phyloP scores from a whole-genome alignment of 1,140 invertebrate species.

The Drosophila orena region DNA sequence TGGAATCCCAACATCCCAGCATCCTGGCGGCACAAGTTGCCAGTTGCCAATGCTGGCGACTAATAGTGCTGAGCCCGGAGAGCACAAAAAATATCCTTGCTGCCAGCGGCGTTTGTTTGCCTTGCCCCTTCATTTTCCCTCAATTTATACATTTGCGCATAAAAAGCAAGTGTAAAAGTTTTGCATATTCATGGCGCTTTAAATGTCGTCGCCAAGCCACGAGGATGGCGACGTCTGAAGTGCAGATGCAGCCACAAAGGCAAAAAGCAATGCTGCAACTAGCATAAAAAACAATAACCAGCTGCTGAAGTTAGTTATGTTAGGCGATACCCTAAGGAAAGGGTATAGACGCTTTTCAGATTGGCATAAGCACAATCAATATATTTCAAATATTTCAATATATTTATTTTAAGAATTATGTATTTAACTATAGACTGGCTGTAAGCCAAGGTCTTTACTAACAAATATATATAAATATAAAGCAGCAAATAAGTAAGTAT shows the following conservation, averaged over 20 bases:
- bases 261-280: constrained; percentile 58
- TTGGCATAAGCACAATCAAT: neutral
- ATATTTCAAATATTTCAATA: neutral
- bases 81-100: constrained; percentile 52
- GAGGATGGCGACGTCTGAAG: constrained; percentile 63
- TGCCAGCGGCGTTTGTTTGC: constrained; percentile 39
- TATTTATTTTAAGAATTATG: neutral
- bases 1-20: neutral
- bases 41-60: constrained; percentile 59
- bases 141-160: constrained; percentile 59
- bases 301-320: constrained; percentile 39
- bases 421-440: too few relatives aligned
- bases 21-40: constrained; percentile 66
- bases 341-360: neutral
- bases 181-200: constrained; percentile 83
- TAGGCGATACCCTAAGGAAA: constrained; percentile 37
- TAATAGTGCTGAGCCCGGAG: constrained; percentile 59
- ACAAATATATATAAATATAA: neutral
- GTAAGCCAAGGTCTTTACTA: too few relatives aligned
- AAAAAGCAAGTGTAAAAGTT: constrained; percentile 79
- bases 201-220: constrained; percentile 74
- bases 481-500: neutral
- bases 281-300: constrained; percentile 33
- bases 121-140: constrained; percentile 27
- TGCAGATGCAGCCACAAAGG: constrained; percentile 68